Conservation (phyloP, 2,888 invertebrate species). For the Watsonalla cultraria region DNA sequence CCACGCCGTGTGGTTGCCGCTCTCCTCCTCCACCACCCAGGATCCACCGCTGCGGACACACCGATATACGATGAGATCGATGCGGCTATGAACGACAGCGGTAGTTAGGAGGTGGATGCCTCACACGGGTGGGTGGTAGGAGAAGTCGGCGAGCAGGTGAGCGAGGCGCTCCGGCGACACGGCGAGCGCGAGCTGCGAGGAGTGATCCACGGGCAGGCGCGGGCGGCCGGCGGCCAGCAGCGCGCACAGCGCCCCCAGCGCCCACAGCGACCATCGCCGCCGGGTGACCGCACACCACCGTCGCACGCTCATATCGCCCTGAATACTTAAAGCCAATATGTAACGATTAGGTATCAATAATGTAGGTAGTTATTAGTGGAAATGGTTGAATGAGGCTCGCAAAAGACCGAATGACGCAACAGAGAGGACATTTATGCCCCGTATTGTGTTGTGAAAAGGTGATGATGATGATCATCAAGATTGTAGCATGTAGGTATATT, state of each 20-base stretch:
- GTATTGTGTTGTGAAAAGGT: no score
- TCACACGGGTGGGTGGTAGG: conserved; percentile 30
- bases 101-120: neutral
- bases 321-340: neutral
- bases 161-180: conserved; percentile 24
- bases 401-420: no score
- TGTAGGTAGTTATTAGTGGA: no score
- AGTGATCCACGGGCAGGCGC: conserved; percentile 15
- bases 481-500: no score
- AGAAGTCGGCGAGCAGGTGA: conserved; percentile 51
- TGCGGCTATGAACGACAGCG: no score
- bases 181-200: conserved; percentile 5
- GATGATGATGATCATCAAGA: no score
- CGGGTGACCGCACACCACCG: conserved; percentile 1
- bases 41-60: conserved; percentile 11
- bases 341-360: no score
- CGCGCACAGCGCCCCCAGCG: conserved; percentile 6
- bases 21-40: conserved; percentile 44
- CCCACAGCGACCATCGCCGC: conserved; percentile 7
- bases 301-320: conserved; percentile 2
- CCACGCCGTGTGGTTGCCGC: conserved; percentile 48
- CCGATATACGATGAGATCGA: neutral
- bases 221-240: conserved; percentile 14
- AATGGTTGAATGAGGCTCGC: no score
- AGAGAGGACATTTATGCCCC: no score